Evolutionary conservation across 1,140 invertebrate species (phyloP).

Genomic region (Ostrea denselamellosa): DNA sequence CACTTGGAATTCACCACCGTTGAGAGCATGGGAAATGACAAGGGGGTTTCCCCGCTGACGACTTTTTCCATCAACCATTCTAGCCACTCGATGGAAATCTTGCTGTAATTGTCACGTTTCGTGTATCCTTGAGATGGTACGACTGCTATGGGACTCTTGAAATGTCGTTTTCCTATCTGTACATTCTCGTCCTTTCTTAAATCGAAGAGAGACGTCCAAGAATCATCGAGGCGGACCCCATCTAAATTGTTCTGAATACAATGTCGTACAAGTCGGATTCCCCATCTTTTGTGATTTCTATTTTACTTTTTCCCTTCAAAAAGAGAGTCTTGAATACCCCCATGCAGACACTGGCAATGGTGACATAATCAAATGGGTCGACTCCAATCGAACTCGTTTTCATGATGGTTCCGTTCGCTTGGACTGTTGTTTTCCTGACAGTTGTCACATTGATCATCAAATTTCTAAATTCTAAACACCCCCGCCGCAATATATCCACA

Average conservation of each 20-base stretch:
- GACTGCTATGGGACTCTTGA: slow-evolving; percentile 36
- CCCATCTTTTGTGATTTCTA: slow-evolving; percentile 30
- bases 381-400: not conserved
- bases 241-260: not conserved
- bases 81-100: slow-evolving; percentile 50
- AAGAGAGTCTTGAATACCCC: slow-evolving; percentile 30
- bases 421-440: not conserved
- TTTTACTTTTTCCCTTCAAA: slow-evolving; percentile 26
- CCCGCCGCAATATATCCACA: slow-evolving; percentile 49
- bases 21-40: slow-evolving; percentile 47
- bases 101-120: slow-evolving; percentile 47
- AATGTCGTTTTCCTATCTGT: slow-evolving; percentile 35
- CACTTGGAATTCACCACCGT: slow-evolving; percentile 46
- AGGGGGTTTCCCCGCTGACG: slow-evolving; percentile 25
- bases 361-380: slow-evolving; percentile 52
- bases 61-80: slow-evolving; percentile 48
- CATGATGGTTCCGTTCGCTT: slow-evolving; percentile 38
- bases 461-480: slow-evolving; percentile 47
- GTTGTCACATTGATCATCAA: slow-evolving; percentile 47
- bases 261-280: slow-evolving; percentile 20
- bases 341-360: slow-evolving; percentile 49
- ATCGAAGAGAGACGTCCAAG: not conserved
- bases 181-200: not conserved
- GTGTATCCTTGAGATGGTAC: slow-evolving; percentile 46
- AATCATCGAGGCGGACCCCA: not conserved